phyloP scores from a whole-genome alignment of 2,797 vertebrate species.

The Catostomus latipinnis region DNA sequence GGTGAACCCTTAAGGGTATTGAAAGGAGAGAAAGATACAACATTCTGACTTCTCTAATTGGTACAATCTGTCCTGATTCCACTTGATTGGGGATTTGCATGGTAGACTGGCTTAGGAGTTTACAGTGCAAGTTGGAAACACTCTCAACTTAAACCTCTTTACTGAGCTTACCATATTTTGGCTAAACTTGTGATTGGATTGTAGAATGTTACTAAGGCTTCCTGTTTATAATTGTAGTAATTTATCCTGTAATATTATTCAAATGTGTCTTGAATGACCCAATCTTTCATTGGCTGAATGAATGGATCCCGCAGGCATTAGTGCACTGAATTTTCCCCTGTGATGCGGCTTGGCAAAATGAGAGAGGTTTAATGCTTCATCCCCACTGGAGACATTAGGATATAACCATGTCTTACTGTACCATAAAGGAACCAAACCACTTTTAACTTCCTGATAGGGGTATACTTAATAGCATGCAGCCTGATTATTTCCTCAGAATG shows the following conservation, averaged over 20 bases:
- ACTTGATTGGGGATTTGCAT: slow-evolving; percentile 62
- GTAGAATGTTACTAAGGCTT: slow-evolving; percentile 65
- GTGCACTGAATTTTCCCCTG: slow-evolving; percentile 69
- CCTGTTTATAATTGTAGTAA: slow-evolving; percentile 69
- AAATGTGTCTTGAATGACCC: slow-evolving; percentile 73
- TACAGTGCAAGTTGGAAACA: slow-evolving; percentile 61
- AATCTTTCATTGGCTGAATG: slow-evolving; percentile 61
- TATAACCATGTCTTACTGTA: slow-evolving; percentile 28
- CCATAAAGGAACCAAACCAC: slow-evolving; percentile 20
- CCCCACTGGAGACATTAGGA: slow-evolving; percentile 38
- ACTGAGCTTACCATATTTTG: slow-evolving; percentile 60
- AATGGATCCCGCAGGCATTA: slow-evolving; percentile 66
- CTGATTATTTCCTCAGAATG: slow-evolving; percentile 17
- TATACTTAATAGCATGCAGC: slow-evolving; percentile 32
- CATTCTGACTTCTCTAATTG: slow-evolving; percentile 49
- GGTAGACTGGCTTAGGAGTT: slow-evolving; percentile 68
- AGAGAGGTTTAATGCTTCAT: slow-evolving; percentile 50
- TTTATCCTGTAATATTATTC: slow-evolving; percentile 78
- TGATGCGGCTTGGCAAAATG: slow-evolving; percentile 67
- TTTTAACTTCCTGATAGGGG: slow-evolving; percentile 29
- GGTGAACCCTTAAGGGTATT: slow-evolving; percentile 26
- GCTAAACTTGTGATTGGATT: slow-evolving; percentile 74
- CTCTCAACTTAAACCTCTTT: slow-evolving; percentile 65
- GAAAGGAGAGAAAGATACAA: slow-evolving; percentile 21
- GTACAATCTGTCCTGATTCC: slow-evolving; percentile 48